phyloP scores from a whole-genome alignment of 1,140 invertebrate genomes.

The Drosophila simulans region DNA sequence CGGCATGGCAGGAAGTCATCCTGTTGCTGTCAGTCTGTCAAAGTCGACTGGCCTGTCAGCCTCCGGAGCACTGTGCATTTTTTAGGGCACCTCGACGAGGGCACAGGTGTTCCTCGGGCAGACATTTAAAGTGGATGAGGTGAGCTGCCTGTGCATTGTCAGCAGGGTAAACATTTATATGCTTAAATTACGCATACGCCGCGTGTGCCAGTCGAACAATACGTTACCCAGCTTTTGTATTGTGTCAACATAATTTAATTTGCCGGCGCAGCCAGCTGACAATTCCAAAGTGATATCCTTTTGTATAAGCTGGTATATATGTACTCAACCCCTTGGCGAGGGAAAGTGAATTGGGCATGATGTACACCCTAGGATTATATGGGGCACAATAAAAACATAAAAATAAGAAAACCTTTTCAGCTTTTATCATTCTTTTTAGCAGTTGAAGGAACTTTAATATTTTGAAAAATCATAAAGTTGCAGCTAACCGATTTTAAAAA shows the following conservation, averaged over 20 bases:
- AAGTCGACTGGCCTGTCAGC: conserved; percentile 28
- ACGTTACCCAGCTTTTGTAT: conserved; percentile 22
- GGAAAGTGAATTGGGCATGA: conserved; percentile 8
- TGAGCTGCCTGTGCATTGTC: conserved; percentile 31
- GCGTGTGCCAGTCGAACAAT: conserved; percentile 38
- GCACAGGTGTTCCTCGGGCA: conserved; percentile 8
- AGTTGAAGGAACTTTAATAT: no score
- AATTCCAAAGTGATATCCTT: conserved; percentile 32
- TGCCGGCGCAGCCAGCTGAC: conserved; percentile 33
- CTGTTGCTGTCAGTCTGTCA: conserved; percentile 16
- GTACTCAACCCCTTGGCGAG: background rate
- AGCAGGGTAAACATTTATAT: conserved; percentile 42
- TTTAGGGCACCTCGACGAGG: conserved; percentile 7
- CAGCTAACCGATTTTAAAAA: no score
- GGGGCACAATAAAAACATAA: background rate
- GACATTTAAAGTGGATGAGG: conserved; percentile 14
- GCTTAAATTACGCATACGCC: conserved; percentile 50
- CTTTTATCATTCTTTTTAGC: no score
- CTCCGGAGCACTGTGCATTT: conserved; percentile 9
- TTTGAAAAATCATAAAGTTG: no score
- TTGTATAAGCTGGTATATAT: conserved; percentile 4
- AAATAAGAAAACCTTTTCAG: background rate
- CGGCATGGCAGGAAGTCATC: conserved; percentile 21
- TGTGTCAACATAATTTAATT: conserved; percentile 57
- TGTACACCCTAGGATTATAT: background rate